Evolutionary conservation across 1,140 invertebrate species (phyloP), one percentile per base, ranked within the genome.

Genomic region (Samia ricini): DNA sequence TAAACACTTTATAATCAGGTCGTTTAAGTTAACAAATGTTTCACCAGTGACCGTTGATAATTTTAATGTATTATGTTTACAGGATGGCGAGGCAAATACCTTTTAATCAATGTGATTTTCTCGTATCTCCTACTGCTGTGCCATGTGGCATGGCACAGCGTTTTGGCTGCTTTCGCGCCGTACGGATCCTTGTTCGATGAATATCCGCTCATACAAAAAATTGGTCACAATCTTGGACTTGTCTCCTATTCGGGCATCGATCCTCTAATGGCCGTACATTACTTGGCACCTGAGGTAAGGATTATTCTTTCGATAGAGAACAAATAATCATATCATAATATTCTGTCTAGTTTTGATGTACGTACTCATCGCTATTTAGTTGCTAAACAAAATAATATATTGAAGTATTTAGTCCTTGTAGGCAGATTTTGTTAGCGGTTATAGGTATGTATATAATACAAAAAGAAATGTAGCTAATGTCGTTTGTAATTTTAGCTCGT

Each of bases 261-360:
- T 19, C 78, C 89, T 2, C 79, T 92, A 61, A 93, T 95, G 79
- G 91, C 94, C 2, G 85, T 95, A 19, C 93, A 92, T 66, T 94
- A 93, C 90, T 72, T 95, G 4, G 80, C 91, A 12, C 95, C 95
- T 15, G 95, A 96, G 84, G 91, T 95, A 36, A 74, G 93, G 49
- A 83, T 33, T 21, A 54, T 18, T 50, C 1, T 18, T 33, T 18
- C n/a, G n/a, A n/a, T n/a, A n/a, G n/a, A n/a, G n/a, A n/a, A n/a
- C n/a, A n/a, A n/a, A n/a, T n/a, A n/a, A n/a, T n/a, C n/a, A n/a
- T n/a, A n/a, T n/a, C n/a, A n/a, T n/a, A n/a, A n/a, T n/a, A n/a
- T n/a, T n/a, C n/a, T n/a, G n/a, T n/a, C n/a, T n/a, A n/a, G n/a
- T n/a, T n/a, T n/a, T n/a, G n/a, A n/a, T n/a, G n/a, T n/a, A n/a